Evolutionary conservation across 2,113 vertebrate genomes (phyloP).

Genomic region (Brevimyrus niger): DNA sequence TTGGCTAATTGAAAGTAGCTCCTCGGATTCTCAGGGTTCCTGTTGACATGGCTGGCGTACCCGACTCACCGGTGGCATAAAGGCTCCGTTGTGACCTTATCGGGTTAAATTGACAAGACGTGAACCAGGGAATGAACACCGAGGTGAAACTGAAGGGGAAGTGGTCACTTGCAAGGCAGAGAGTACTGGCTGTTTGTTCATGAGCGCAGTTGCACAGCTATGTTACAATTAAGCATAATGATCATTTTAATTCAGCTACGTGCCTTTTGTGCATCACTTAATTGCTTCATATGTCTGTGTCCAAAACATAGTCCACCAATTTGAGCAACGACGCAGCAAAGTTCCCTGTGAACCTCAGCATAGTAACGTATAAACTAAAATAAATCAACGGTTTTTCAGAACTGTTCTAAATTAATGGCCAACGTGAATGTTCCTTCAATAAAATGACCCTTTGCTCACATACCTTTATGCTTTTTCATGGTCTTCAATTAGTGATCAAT

Average conservation of each 20-base stretch:
- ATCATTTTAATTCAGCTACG: conserved; percentile 23
- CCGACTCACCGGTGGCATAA: conserved; percentile 46
- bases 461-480: not conserved
- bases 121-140: conserved; percentile 29
- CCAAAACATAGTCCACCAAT: not conserved
- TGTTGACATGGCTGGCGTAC: conserved; percentile 44
- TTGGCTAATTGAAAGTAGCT: conserved; percentile 55
- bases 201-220: conserved; percentile 49
- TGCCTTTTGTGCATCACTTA: not conserved
- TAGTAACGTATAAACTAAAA: not conserved
- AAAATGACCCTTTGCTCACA: not conserved
- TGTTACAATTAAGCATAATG: conserved; percentile 42
- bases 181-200: conserved; percentile 13
- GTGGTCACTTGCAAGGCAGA: not conserved
- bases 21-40: conserved; percentile 35
- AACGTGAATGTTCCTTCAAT: not conserved
- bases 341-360: not conserved
- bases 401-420: not conserved
- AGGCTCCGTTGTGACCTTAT: conserved; percentile 59
- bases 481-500: not conserved
- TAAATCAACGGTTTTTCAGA: not conserved
- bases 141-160: not conserved
- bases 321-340: not conserved
- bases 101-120: conserved; percentile 55
- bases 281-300: not conserved